Conservation (phyloP, 2,888 invertebrate genomes). For the Lamellibrachia satsuma region DNA sequence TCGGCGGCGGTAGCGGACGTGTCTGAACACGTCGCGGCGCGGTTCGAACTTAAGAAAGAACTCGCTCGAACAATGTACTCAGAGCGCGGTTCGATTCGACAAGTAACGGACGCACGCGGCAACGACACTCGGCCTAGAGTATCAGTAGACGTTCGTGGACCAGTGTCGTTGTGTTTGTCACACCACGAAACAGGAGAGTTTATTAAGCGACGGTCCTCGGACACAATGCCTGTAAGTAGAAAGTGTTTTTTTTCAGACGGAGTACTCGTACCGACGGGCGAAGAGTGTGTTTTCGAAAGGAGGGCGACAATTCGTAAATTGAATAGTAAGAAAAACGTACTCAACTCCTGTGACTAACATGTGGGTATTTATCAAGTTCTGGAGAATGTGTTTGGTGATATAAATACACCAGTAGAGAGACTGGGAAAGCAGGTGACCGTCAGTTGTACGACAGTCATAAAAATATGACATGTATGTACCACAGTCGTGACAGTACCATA, state of each 20-base stretch:
- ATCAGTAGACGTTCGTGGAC: not conserved
- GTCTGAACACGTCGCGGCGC: not conserved
- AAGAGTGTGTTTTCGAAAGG: no score
- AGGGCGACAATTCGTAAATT: no score
- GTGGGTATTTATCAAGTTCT: no score
- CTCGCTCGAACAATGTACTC: not conserved
- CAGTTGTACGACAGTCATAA: no score
- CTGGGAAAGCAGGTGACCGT: no score
- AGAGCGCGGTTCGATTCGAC: constrained; percentile 12
- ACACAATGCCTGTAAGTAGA: not conserved
- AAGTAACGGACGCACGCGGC: not conserved
- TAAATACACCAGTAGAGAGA: no score
- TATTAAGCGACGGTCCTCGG: not conserved
- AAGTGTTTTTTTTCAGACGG: no score
- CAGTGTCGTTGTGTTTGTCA: not conserved
- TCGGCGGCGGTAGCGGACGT: not conserved
- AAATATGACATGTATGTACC: not conserved
- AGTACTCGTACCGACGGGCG: no score
- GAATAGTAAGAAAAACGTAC: no score
- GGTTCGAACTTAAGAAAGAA: not conserved
- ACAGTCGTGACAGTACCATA: not conserved
- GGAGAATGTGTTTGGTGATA: no score
- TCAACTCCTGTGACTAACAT: no score
- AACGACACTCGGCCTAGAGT: not conserved
- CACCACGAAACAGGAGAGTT: not conserved